phyloP scores from a whole-genome alignment of 2,797 vertebrate genomes.

The Gobio occitaniae region DNA sequence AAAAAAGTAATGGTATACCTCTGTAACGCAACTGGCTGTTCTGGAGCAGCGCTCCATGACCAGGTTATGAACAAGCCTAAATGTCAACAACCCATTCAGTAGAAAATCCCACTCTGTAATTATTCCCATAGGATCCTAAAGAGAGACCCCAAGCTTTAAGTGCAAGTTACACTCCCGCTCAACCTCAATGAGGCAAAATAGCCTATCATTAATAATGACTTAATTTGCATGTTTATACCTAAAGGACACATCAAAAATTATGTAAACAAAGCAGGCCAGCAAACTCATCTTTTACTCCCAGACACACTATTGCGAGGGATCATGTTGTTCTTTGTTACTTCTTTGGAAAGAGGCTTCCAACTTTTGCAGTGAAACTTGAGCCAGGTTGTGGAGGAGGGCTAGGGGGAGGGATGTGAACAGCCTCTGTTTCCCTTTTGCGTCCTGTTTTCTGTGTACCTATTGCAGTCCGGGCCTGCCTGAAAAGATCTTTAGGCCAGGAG shows the following conservation, averaged over 20 bases:
- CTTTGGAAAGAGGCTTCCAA: conserved; percentile 68
- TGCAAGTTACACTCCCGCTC: conserved; percentile 62
- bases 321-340: conserved; percentile 73
- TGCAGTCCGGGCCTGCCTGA: conserved; percentile 27
- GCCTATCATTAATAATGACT: conserved; percentile 54
- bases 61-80: not conserved
- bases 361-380: conserved; percentile 67
- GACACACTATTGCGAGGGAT: conserved; percentile 64
- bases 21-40: not conserved
- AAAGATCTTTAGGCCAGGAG: conserved; percentile 48
- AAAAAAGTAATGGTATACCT: not conserved
- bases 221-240: conserved; percentile 60
- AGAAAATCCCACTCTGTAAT: conserved; percentile 65
- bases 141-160: conserved; percentile 52
- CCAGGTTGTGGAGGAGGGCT: conserved; percentile 54
- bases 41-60: not conserved
- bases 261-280: conserved; percentile 58
- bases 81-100: conserved; percentile 23
- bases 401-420: conserved; percentile 57
- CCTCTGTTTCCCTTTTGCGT: conserved; percentile 54
- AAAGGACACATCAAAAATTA: conserved; percentile 57
- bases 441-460: conserved; percentile 57
- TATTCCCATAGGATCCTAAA: conserved; percentile 66
- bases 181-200: conserved; percentile 59
- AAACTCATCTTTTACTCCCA: conserved; percentile 32